Evolutionary conservation across 2,797 vertebrate species (phyloP), one percentile per base, ranked within the genome.

Genomic region (Ctenopoma multispine): DNA sequence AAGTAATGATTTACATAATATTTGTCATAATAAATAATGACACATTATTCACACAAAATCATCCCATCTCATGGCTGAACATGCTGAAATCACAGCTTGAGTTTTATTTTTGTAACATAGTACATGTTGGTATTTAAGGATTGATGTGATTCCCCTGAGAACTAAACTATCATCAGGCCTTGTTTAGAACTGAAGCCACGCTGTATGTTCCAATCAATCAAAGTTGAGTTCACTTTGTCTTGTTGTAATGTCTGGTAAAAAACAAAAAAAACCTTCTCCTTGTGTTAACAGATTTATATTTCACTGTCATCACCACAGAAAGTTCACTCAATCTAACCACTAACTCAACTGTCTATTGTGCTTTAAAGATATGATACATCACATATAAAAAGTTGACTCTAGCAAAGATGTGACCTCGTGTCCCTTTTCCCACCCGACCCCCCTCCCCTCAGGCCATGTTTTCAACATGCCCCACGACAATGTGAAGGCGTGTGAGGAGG

Each of bases 391-490:
- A 11, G 3, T 49, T 67, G 14, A 43, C 18, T 75, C 15, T 48
- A 29, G 55, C 41, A 63, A 71, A 73, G 36, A 13, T 6, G 36
- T 38, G 36, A 38, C 63, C 51, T 34, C 53, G 21, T 59, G 31
- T 72, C 29, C 63, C 31, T 34, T 10, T 34, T 21, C 63, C 31
- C 43, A 10, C 56, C 50, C 34, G 21, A n/a, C 0, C 53, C 63
- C 44, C 49, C 24, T 36, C 31, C 40, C 68, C 76, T 23, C 85
- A 99, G 98, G 98, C 21, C 97, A 99, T 0, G 96, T 99, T 74
- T 99, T 99, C 92, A 99, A 98, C 88, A 99, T 99, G 97, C 97
- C 98, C 60, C 98, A 99, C 0, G 98, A 99, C 93, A 99, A 98
- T 0, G 97, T 98, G 85, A 98, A 97, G 66, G 96, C 96, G 50